phyloP scores from a whole-genome alignment of 1,140 invertebrate species.

The Bombus waltoni region DNA sequence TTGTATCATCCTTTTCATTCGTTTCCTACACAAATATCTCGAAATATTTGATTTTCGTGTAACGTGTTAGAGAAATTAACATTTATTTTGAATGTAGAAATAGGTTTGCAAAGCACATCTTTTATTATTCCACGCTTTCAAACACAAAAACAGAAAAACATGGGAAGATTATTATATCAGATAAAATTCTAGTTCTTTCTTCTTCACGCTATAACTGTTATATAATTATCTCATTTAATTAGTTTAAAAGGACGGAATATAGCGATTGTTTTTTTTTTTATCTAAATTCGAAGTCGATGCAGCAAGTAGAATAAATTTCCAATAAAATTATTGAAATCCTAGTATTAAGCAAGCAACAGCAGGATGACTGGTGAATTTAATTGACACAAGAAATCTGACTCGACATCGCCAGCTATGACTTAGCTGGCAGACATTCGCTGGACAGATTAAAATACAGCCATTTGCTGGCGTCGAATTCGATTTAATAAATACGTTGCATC shows the following conservation, averaged over 20 bases:
- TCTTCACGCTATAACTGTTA: too few species aligned
- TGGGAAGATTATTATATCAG: too few species aligned
- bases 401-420: slow-evolving; percentile 9
- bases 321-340: neutral
- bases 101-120: neutral
- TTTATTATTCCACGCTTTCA: neutral
- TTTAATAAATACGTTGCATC: slow-evolving; percentile 71
- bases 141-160: neutral
- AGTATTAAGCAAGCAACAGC: neutral
- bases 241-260: too few species aligned
- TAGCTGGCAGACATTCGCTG: slow-evolving; percentile 15
- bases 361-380: slow-evolving; percentile 29
- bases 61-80: neutral
- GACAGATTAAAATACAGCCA: slow-evolving; percentile 63
- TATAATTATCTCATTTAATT: neutral
- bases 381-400: slow-evolving; percentile 52
- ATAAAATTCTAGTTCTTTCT: neutral
- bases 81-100: neutral
- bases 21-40: neutral
- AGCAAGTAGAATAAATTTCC: too few species aligned
- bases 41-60: neutral
- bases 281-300: too few species aligned
- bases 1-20: too few species aligned
- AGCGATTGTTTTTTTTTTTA: too few species aligned
- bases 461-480: slow-evolving; percentile 64